Base-by-base conservation (phyloP, 2,113 vertebrate species). In the Siphamia tubifer region DNA sequence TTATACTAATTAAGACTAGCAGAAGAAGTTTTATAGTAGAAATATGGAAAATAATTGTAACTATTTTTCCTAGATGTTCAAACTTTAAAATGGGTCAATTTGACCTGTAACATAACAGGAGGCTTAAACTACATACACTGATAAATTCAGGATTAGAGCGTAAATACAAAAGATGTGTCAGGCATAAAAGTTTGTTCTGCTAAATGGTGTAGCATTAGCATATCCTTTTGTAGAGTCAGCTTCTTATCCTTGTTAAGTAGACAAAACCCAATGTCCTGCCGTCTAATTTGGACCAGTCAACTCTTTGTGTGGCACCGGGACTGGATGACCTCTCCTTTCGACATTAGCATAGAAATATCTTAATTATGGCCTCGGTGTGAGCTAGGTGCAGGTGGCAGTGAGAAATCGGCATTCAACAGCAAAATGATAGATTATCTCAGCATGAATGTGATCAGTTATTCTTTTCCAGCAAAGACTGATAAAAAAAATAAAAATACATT, bases 271-370 rank as follows among this genome's bases (percentile, higher is more conserved):
- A 61, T 72, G 69, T 51, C 53, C 36, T 49, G 35, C 30, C 21
- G 39, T 27, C 49, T 53, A 25, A 74, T 85, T 69, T 61, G 16
- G 27, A 39, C 45, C 48, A 48, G 15, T 81, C 35, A 53, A 9
- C 17, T 56, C 19, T 55, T 43, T 58, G 6, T 63, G 28, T 40
- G 34, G 32, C 49, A 10, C 9, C 27, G 45, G 7, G 25, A 12
- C 56, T 53, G 25, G 62, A 48, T 34, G 77, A 74, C 43, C 42
- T 60, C 31, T 49, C 7, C 15, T 65, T 38, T 38, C 25, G 28
- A 36, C 25, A 81, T 87, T 84, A 79, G 73, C 78, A 80, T 75
- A 66, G 43, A 74, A 67, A 76, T 69, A 43, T 81, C 54, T 73
- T 83, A 43, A 84, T 86, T 72, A 79, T 9, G 39, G 36, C 38